phyloP scores from a whole-genome alignment of 1,140 invertebrate species.

The Oreohelix idahoensis region DNA sequence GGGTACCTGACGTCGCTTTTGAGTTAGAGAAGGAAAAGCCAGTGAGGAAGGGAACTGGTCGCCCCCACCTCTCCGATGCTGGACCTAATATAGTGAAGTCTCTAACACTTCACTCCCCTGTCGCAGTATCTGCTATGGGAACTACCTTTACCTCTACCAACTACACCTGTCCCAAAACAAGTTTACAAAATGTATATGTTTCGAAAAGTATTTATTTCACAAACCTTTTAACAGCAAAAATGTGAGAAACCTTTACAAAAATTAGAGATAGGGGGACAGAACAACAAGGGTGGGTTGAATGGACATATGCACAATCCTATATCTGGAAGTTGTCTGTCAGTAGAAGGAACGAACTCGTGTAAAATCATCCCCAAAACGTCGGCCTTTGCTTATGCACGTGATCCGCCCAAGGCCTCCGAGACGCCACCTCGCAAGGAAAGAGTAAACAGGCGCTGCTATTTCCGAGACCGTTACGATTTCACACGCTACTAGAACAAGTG shows the following conservation, averaged over 20 bases:
- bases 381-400: conserved; percentile 14
- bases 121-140: too few species aligned
- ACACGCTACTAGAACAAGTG: neutral
- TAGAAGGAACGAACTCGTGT: neutral
- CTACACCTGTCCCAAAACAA: neutral
- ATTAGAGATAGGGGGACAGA: neutral
- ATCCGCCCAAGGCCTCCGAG: neutral
- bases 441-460: conserved; percentile 11
- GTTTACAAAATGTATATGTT: neutral
- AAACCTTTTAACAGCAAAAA: neutral
- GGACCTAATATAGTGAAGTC: too few species aligned
- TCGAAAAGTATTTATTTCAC: neutral
- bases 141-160: too few species aligned
- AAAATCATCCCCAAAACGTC: neutral
- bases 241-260: neutral
- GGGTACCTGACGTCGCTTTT: too few species aligned
- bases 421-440: neutral
- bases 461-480: neutral
- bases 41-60: too few species aligned
- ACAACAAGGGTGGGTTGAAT: neutral
- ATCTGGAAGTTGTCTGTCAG: neutral
- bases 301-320: neutral
- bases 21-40: too few species aligned
- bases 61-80: too few species aligned
- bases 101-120: too few species aligned